phyloP scores from a whole-genome alignment of 2,113 vertebrate genomes.

The Orientallactaga bullata region DNA sequence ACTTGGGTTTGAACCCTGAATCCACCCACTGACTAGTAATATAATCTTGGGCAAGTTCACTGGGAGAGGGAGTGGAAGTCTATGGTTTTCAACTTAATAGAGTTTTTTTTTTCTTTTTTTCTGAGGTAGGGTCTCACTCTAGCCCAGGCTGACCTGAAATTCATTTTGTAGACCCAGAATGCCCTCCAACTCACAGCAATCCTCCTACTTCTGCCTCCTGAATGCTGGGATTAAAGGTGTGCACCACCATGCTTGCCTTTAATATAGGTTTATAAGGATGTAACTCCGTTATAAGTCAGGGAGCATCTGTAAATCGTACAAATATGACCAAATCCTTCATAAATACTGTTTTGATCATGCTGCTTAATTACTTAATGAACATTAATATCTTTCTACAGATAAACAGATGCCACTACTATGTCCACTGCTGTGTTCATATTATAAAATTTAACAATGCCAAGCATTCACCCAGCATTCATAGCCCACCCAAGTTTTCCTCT shows the following conservation, averaged over 20 bases:
- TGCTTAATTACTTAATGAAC: not conserved
- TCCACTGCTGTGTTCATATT: not conserved
- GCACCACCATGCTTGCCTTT: not conserved
- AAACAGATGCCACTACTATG: not conserved
- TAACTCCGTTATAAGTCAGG: not conserved
- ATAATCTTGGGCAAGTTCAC: conserved; percentile 6
- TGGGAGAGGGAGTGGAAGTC: not conserved
- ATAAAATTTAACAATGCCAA: conserved; percentile 6
- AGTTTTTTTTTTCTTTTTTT: too few relatives aligned
- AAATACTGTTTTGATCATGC: not conserved
- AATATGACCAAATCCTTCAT: not conserved
- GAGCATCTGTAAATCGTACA: not conserved
- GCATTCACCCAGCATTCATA: not conserved
- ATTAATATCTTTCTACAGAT: conserved; percentile 22
- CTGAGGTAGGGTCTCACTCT: too few relatives aligned
- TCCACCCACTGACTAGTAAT: not conserved
- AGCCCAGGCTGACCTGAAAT: too few relatives aligned
- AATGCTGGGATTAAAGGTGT: too few relatives aligned
- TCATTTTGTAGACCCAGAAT: too few relatives aligned
- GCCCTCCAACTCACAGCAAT: too few relatives aligned
- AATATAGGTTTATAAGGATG: not conserved
- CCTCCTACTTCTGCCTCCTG: too few relatives aligned
- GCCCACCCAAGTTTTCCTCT: not conserved
- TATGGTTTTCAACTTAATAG: not conserved
- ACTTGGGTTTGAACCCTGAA: not conserved